These are phyloP conservation scores for Sialia sialis DNA, from an alignment of 2,113 vertebrate species.

Conservation along the genomic window DNA sequence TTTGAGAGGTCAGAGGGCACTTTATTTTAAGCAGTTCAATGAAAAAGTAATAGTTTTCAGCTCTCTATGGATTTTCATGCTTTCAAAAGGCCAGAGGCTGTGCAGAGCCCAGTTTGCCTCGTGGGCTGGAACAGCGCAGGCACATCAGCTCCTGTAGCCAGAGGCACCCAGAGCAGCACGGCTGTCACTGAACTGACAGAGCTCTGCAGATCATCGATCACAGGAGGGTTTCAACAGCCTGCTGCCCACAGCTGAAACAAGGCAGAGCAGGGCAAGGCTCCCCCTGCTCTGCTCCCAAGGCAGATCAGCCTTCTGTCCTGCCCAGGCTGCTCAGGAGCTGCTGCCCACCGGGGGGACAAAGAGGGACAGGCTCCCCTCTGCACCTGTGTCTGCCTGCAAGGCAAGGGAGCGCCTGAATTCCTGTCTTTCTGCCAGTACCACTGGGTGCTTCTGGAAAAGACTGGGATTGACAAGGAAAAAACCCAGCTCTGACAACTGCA, in stretches of 20 bases:
- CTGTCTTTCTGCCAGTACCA: neutral
- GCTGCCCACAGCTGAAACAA: neutral
- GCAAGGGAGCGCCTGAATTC: neutral
- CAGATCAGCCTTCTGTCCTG: neutral
- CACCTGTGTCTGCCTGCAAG: neutral
- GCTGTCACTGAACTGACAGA: rapidly evolving
- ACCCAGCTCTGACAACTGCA: neutral
- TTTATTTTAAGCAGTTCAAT: conserved; percentile 40
- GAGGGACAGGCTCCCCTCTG: neutral
- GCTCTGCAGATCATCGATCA: neutral
- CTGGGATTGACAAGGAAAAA: neutral
- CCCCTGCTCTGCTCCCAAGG: neutral
- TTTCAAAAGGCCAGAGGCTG: conserved; percentile 44
- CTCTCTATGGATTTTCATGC: conserved; percentile 20
- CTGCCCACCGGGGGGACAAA: neutral
- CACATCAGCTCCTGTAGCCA: neutral
- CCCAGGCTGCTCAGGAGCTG: neutral
- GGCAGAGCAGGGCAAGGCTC: neutral
- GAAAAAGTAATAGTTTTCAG: conserved; percentile 20
- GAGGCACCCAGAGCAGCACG: neutral
- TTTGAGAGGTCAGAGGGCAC: neutral
- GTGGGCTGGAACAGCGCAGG: neutral
- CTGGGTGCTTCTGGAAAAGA: neutral
- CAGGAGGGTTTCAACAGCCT: neutral
- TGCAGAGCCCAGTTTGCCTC: conserved; percentile 13